A percentile compares a stretch with the other conserved stretches of the same genome.
These are phyloP conservation scores for Oithona nana DNA, from an alignment of 2,888 invertebrate species.

Conservation along the genomic window DNA sequence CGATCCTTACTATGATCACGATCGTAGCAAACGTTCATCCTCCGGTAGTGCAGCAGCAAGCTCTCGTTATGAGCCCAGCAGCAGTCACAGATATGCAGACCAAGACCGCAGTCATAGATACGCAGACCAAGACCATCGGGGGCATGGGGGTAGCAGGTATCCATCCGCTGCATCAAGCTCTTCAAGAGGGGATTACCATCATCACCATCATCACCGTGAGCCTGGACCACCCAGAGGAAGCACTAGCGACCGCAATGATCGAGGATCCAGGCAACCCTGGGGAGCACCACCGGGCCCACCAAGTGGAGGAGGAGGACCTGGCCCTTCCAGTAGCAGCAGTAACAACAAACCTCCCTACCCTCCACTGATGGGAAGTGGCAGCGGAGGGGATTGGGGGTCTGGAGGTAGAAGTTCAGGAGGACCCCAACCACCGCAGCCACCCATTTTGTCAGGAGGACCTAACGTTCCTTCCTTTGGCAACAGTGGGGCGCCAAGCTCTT, in stretches of 20 bases:
- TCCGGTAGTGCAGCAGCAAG: background rate
- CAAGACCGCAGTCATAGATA: background rate
- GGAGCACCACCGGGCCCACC: background rate
- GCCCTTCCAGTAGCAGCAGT: background rate
- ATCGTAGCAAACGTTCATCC: background rate
- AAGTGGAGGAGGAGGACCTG: no score
- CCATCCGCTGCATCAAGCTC: background rate
- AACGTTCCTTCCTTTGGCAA: no score
- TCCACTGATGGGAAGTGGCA: background rate
- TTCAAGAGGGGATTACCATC: background rate
- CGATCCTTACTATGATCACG: slow-evolving; percentile 2
- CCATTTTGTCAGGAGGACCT: background rate
- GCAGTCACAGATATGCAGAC: background rate
- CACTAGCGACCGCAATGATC: background rate
- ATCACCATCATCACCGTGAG: background rate
- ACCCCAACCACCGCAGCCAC: background rate
- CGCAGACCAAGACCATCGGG: background rate
- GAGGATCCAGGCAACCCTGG: background rate
- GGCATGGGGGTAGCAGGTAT: background rate
- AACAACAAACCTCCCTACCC: background rate
- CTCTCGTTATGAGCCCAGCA: background rate
- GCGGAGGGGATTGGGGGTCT: no score
- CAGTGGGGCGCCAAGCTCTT: background rate
- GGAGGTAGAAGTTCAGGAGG: no score
- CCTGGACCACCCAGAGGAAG: background rate